Percentiles rank a stretch among this genome's conserved stretches.
phyloP scores from a whole-genome alignment of 2,797 vertebrate species.

The Arrhamphus sclerolepis region DNA sequence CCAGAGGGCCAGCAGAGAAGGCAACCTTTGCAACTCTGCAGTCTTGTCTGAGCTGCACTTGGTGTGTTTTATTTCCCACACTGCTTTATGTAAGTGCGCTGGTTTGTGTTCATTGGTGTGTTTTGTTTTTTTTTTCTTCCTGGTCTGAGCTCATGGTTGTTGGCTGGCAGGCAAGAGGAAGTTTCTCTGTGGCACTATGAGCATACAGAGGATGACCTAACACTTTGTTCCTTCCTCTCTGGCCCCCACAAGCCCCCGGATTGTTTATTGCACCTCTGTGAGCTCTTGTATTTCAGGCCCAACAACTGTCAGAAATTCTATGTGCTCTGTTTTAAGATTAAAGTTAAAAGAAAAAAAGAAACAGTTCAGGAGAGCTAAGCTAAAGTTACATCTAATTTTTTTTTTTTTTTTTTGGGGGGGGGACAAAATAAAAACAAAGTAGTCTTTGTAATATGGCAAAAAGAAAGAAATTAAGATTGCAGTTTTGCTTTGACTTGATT shows the following conservation, averaged over 20 bases:
- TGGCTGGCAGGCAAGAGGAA: conserved; percentile 60
- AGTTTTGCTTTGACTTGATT: too few species aligned
- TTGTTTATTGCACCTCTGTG: conserved; percentile 62
- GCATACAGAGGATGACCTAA: conserved; percentile 71
- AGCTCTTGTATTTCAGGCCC: conserved; percentile 39
- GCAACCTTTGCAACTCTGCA: conserved; percentile 28
- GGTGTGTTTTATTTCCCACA: conserved; percentile 57
- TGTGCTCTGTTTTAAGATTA: not conserved
- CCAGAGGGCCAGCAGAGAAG: conserved; percentile 45
- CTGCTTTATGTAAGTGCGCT: conserved; percentile 31
- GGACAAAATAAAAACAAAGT: too few species aligned
- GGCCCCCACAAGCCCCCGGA: conserved; percentile 54
- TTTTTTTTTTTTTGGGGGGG: too few species aligned
- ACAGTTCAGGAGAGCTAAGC: too few species aligned
- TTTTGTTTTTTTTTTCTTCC: conserved; percentile 24
- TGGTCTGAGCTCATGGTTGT: conserved; percentile 43
- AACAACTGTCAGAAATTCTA: conserved; percentile 4
- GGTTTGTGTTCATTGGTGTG: conserved; percentile 30
- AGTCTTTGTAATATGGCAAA: too few species aligned
- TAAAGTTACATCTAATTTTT: too few species aligned
- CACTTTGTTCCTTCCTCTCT: conserved; percentile 69
- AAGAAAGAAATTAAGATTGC: too few species aligned
- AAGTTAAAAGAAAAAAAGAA: too few species aligned
- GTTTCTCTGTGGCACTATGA: conserved; percentile 64
- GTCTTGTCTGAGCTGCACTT: conserved; percentile 50